Evolutionary conservation across 2,888 invertebrate genomes (phyloP).

Genomic region (Tipula unca): DNA sequence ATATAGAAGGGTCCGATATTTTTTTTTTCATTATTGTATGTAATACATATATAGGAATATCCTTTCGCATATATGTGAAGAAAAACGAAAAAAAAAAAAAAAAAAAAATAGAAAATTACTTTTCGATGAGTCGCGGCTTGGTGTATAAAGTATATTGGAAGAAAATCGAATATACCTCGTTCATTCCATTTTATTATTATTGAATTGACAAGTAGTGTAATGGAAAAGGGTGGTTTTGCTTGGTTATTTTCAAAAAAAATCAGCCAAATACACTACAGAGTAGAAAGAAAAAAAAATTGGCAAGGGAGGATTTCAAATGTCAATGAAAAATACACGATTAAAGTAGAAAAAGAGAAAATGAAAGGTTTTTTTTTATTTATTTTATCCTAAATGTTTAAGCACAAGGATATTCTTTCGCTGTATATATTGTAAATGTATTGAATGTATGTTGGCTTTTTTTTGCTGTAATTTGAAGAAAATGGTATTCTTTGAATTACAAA

Average conservation of each 20-base stretch:
- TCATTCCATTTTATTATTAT: constrained; percentile 15
- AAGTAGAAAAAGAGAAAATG: constrained; percentile 8
- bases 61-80: neutral
- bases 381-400: constrained; percentile 17
- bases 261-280: neutral
- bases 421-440: constrained; percentile 15
- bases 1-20: constrained; percentile 14
- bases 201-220: constrained; percentile 15
- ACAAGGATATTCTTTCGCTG: constrained; percentile 9
- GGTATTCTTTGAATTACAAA: constrained; percentile 14
- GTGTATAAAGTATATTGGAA: neutral
- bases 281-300: neutral
- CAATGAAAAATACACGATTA: constrained; percentile 8
- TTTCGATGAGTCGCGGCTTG: constrained; percentile 15
- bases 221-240: constrained; percentile 15
- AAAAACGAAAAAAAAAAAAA: neutral
- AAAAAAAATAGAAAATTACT: constrained; percentile 15
- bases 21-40: neutral
- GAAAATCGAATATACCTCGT: constrained; percentile 15
- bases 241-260: constrained; percentile 8
- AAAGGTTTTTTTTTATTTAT: constrained; percentile 15
- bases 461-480: constrained; percentile 10
- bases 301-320: constrained; percentile 18
- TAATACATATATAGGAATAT: neutral
- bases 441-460: constrained; percentile 15